Evolutionary conservation across 2,888 invertebrate genomes (phyloP), one percentile per base, ranked within the genome.

Genomic region (Oscheius myriophilus): DNA sequence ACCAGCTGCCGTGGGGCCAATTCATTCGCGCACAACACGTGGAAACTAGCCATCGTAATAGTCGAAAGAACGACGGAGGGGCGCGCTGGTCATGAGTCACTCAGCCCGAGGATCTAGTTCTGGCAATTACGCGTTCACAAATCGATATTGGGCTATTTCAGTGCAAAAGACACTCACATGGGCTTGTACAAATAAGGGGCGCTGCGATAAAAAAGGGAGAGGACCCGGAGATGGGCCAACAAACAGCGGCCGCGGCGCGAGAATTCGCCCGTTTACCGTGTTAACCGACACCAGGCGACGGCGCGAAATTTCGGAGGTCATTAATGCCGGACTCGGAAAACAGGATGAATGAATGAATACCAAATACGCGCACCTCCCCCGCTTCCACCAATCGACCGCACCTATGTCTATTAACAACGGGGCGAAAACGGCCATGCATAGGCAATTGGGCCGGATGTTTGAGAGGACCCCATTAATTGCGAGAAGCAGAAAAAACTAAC

Each of bases 331-430:
- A 23, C n/a, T 12, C 23, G 42, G 18, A 58, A 45, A 61, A 61
- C 61, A 18, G 46, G 61, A 61, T 39, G 61, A 61, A 61, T 61
- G 61, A 61, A 61, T 61, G 61, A 61, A 61, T 61, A 61, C 61
- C 61, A 61, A 61, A 61, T 61, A 49, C 49, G 58, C 58, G 43
- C 58, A 46, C 49, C 61, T 61, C 61, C 6, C 49, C n/a, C 53
- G 26, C 23, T 25, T 18, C 49, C 14, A 11, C 46, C 46, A 46
- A 61, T 61, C 39, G 61, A 61, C 61, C 43, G 57, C 57, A 33
- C 14, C 42, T 57, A 21, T 33, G 57, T 18, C 57, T 57, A 57
- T 57, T 57, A 57, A 57, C n/a, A 18, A 18, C 41, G 21, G 11
- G 42, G 57, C 33, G 33, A 33, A 33, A 33, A 33, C 9, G 33